Conservation (phyloP, 1,140 invertebrate genomes). For the Nylanderia fulva region DNA sequence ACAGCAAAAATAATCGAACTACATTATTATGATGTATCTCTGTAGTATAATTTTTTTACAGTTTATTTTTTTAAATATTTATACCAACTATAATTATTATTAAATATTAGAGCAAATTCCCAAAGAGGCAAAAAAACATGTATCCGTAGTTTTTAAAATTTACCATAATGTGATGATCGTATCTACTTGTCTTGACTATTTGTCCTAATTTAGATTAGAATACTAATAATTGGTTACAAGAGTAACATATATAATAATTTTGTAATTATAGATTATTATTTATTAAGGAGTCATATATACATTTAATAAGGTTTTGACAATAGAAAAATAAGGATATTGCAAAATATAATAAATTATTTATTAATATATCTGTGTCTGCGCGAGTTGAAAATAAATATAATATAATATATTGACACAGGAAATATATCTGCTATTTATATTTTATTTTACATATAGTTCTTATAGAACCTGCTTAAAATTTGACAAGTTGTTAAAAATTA, state of each 20-base stretch:
- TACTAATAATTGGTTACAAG: slow-evolving; percentile 2
- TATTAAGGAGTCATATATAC: slow-evolving; percentile 5
- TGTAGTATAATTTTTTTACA: not conserved
- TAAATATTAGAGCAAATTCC: slow-evolving; percentile 31
- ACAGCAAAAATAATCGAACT: not conserved
- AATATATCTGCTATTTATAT: not conserved
- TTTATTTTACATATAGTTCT: not conserved
- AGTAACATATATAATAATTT: slow-evolving; percentile 36
- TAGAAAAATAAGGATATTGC: slow-evolving; percentile 30
- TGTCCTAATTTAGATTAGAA: not conserved
- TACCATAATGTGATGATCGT: slow-evolving; percentile 10
- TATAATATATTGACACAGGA: not conserved
- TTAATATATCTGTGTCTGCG: slow-evolving; percentile 8
- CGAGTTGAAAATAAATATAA: not conserved
- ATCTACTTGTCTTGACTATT: slow-evolving; percentile 14
- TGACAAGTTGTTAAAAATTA: not conserved
- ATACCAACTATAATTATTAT: slow-evolving; percentile 2
- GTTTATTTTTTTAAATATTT: slow-evolving; percentile 17
- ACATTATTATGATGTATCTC: slow-evolving; percentile 8
- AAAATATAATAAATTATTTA: slow-evolving; percentile 15
- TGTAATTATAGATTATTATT: slow-evolving; percentile 42
- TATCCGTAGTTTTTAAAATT: slow-evolving; percentile 31
- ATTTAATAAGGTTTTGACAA: slow-evolving; percentile 26
- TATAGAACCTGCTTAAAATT: not conserved
- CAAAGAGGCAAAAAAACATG: slow-evolving; percentile 11